Percentiles rank a stretch among this genome's conserved stretches.
phyloP scores from a whole-genome alignment of 2,888 invertebrate genomes.

The Seira sanloemensis region DNA sequence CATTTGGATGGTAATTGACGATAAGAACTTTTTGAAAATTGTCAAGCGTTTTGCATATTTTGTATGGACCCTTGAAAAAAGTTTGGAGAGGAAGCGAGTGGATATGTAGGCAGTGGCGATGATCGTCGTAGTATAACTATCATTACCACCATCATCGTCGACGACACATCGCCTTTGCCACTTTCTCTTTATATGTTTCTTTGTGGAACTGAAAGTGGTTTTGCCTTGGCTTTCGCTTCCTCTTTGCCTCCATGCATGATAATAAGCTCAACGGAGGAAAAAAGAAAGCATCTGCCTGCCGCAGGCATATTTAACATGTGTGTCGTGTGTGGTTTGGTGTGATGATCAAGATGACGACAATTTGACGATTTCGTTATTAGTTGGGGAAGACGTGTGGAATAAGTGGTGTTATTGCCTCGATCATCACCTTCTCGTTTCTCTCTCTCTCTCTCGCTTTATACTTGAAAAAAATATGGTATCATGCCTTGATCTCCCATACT shows the following conservation, averaged over 20 bases:
- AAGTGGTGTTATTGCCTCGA: constrained; percentile 20
- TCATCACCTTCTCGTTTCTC: not conserved
- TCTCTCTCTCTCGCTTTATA: not conserved
- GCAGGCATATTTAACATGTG: constrained; percentile 3
- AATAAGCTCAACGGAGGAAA: not conserved
- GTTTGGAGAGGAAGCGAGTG: not conserved
- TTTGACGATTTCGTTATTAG: constrained; percentile 37
- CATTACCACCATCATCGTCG: not conserved
- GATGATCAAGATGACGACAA: constrained; percentile 37
- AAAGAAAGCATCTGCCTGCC: not conserved
- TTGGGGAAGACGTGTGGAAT: constrained; percentile 33
- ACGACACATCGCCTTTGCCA: not conserved
- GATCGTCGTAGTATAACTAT: not conserved
- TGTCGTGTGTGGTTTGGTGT: constrained; percentile 25
- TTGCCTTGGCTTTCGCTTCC: constrained; percentile 8
- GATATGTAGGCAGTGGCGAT: not conserved
- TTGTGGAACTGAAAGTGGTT: not conserved
- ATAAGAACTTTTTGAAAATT: constrained; percentile 5
- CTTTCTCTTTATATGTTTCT: not conserved
- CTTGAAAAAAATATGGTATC: not conserved
- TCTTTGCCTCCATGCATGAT: constrained; percentile 16
- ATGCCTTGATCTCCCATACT: not conserved
- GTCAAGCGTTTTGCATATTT: constrained; percentile 7
- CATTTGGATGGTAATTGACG: not conserved
- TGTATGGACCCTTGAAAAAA: not conserved